phyloP scores from a whole-genome alignment of 2,797 vertebrate genomes.

The Artibeus lituratus region DNA sequence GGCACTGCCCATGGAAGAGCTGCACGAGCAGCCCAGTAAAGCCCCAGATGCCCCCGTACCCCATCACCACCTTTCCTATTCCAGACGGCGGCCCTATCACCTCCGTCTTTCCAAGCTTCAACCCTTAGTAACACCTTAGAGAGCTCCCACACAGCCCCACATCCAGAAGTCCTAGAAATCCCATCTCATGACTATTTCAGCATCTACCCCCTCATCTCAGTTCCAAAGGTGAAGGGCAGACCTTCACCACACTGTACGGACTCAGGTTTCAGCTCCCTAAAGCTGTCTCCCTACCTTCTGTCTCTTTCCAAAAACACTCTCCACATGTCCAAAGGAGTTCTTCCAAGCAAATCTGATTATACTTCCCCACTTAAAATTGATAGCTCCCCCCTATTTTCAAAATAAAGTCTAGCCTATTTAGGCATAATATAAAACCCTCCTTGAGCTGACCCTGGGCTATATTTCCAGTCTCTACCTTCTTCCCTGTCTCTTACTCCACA shows the following conservation, averaged over 20 bases:
- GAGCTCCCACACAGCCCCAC: neutral
- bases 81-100: neutral
- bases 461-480: neutral
- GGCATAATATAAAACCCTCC: neutral
- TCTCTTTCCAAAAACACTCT: slow-evolving; percentile 1
- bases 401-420: neutral
- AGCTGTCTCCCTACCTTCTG: neutral
- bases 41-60: neutral
- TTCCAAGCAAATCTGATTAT: slow-evolving; percentile 12
- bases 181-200: neutral
- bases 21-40: neutral
- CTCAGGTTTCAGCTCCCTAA: neutral
- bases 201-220: neutral
- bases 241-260: neutral
- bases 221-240: neutral
- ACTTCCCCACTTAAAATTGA: neutral
- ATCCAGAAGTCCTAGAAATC: neutral
- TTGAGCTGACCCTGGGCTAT: neutral
- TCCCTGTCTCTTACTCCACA: neutral
- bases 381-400: neutral
- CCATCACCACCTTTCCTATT: neutral
- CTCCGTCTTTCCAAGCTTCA: neutral
- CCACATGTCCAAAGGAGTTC: neutral
- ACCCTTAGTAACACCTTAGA: neutral
- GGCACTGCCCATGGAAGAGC: neutral